A percentile compares a stretch with the other conserved stretches of the same genome.
Evolutionary conservation across 2,888 invertebrate genomes (phyloP).

Genomic region (Cataglyphis albicans): DNA sequence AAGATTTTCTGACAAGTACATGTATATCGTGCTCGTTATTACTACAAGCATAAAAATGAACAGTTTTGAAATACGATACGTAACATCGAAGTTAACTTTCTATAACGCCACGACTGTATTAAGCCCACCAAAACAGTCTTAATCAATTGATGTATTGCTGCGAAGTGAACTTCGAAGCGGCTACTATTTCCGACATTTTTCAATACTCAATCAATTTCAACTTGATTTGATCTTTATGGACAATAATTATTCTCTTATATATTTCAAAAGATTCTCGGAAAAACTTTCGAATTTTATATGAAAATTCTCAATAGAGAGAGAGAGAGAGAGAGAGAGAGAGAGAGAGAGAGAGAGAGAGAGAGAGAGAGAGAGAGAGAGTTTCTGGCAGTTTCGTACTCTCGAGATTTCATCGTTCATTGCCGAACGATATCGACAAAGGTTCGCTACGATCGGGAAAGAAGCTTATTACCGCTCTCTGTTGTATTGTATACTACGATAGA

Average conservation of each 20-base stretch:
- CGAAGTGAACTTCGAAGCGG: slow-evolving; percentile 60
- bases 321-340: background rate
- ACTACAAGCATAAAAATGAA: background rate
- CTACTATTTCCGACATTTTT: slow-evolving; percentile 62
- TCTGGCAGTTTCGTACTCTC: slow-evolving; percentile 11
- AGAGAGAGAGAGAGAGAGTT: background rate
- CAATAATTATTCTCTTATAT: slow-evolving; percentile 61
- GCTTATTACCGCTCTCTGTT: background rate
- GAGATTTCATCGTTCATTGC: background rate
- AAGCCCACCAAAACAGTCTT: slow-evolving; percentile 52
- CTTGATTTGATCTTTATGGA: slow-evolving; percentile 45
- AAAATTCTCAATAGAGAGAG: background rate
- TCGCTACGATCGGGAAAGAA: slow-evolving; percentile 1
- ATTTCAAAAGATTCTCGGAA: slow-evolving; percentile 47
- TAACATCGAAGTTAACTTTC: background rate
- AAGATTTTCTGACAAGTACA: background rate
- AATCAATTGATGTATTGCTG: slow-evolving; percentile 72
- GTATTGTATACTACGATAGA: slow-evolving; percentile 1
- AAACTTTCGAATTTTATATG: background rate
- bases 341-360: background rate
- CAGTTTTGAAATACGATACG: background rate
- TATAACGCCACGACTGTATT: background rate
- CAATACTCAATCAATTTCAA: slow-evolving; percentile 43
- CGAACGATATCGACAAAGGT: slow-evolving; percentile 6
- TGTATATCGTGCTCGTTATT: background rate